A percentile compares a stretch with the other conserved stretches of the same genome.
Conservation (phyloP, 2,888 invertebrate genomes). For the Clunio marinus region DNA sequence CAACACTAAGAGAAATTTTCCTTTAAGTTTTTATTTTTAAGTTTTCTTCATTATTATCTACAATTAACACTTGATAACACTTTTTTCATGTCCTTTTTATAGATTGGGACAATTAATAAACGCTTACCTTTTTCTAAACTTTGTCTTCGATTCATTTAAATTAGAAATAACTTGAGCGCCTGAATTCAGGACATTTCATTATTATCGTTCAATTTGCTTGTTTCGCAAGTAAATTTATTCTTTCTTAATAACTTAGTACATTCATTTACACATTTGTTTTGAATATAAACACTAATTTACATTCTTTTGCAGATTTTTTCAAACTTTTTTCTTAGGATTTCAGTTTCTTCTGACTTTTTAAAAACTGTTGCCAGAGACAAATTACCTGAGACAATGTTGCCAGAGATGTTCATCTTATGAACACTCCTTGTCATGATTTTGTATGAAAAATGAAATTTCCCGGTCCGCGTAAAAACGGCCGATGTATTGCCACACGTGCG, state of each 20-base stretch:
- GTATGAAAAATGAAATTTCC: no score
- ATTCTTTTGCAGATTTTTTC: conserved; percentile 13
- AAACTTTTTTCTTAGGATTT: background rate
- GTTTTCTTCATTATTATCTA: background rate
- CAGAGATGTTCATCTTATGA: no score
- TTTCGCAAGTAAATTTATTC: conserved; percentile 22
- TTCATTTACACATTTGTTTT: conserved; percentile 25
- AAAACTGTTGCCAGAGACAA: no score
- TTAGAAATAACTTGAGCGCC: conserved; percentile 31
- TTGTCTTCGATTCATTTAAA: conserved; percentile 48
- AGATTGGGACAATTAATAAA: background rate
- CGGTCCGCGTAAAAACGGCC: no score
- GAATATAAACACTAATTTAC: conserved; percentile 29
- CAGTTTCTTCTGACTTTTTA: background rate
- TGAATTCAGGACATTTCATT: conserved; percentile 38
- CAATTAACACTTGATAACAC: background rate
- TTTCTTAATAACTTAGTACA: conserved; percentile 13
- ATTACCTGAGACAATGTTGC: no score
- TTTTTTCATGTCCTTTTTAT: background rate
- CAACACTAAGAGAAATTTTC: conserved; percentile 38
- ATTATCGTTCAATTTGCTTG: conserved; percentile 22
- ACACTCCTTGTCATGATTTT: no score
- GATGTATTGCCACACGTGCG: no score
- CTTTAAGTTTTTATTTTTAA: conserved; percentile 21
- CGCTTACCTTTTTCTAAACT: conserved; percentile 45